Conservation (phyloP, 2,888 invertebrate genomes). For the Mantis religiosa region DNA sequence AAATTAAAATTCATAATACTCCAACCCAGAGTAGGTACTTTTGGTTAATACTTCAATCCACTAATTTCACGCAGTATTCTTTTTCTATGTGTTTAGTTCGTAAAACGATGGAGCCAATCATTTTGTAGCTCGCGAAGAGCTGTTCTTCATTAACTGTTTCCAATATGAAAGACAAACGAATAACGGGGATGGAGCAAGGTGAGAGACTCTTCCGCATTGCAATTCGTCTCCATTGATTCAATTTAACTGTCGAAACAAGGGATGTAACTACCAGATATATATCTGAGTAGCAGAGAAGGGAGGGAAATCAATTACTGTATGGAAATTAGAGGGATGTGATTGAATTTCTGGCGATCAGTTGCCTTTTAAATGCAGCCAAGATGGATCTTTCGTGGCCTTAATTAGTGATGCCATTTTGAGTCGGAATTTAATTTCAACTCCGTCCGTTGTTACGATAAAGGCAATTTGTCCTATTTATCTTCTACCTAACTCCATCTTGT, state of each 20-base stretch:
- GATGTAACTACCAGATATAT: neutral
- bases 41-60: too few species aligned
- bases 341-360: neutral
- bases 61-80: too few species aligned
- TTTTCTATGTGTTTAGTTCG: too few species aligned
- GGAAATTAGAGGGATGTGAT: slow-evolving; percentile 1
- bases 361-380: neutral
- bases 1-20: too few species aligned
- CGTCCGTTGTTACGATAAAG: neutral
- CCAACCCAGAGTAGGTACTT: too few species aligned
- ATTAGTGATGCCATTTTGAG: neutral
- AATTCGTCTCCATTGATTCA: neutral
- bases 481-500: neutral
- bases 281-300: neutral
- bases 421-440: neutral
- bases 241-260: neutral
- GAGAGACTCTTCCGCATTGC: too few species aligned
- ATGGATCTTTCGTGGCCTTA: neutral
- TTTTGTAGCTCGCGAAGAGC: too few species aligned
- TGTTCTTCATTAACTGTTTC: too few species aligned
- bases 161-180: neutral
- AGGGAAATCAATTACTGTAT: slow-evolving; percentile 10
- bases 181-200: neutral
- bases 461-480: neutral
- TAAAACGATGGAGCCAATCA: too few species aligned